phyloP scores from a whole-genome alignment of 2,113 vertebrate species.

The Lonchura striata region DNA sequence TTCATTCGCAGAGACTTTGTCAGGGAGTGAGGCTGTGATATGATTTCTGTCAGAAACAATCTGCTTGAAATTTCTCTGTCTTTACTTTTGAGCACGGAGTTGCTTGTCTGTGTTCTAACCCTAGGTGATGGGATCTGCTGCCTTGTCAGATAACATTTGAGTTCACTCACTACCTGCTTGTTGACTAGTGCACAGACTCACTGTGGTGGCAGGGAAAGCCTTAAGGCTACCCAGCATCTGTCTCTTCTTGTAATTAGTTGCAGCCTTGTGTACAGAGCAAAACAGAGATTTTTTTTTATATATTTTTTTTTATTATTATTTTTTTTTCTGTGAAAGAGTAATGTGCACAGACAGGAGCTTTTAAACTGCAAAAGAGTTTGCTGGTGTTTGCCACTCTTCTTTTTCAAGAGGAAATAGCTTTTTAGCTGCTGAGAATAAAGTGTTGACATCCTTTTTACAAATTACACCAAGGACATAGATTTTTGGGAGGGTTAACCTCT shows the following conservation, averaged over 20 bases:
- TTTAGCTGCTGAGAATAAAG: neutral
- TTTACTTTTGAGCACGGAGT: constrained; percentile 81
- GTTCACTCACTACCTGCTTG: constrained; percentile 79
- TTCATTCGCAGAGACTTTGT: constrained; percentile 80
- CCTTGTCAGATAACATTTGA: constrained; percentile 88
- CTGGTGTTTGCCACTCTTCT: constrained; percentile 38
- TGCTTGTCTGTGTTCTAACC: constrained; percentile 81
- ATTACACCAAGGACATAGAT: neutral
- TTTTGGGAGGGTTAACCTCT: neutral
- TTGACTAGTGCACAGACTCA: constrained; percentile 71
- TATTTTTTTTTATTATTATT: too few species aligned
- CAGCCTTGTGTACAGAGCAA: constrained; percentile 74
- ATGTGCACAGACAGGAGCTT: constrained; percentile 78
- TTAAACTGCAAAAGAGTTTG: constrained; percentile 66
- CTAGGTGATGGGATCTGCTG: constrained; percentile 82
- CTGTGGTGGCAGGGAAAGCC: constrained; percentile 76
- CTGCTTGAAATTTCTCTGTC: constrained; percentile 88
- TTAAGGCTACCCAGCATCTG: constrained; percentile 78
- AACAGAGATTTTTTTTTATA: constrained; percentile 52
- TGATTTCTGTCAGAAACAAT: constrained; percentile 96
- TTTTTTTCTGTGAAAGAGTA: constrained; percentile 45
- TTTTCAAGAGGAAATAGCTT: constrained; percentile 23
- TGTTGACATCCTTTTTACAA: neutral
- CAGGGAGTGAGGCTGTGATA: constrained; percentile 81
- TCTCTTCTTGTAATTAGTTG: constrained; percentile 86